These are phyloP conservation scores for Brotula barbata DNA, from an alignment of 2,797 vertebrate species.

Conservation along the genomic window DNA sequence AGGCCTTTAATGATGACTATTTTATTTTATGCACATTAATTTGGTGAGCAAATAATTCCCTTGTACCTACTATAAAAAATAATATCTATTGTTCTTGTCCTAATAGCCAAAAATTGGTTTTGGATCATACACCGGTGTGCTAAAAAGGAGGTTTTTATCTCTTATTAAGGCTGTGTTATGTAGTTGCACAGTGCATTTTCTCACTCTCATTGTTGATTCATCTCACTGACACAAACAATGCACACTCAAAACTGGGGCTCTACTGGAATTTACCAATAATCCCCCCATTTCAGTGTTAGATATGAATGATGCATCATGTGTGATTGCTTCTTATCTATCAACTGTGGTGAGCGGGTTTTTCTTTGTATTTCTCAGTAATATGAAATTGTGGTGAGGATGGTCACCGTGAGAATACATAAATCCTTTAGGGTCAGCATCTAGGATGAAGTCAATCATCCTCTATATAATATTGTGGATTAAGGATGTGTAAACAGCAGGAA, in stretches of 20 bases:
- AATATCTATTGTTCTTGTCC: too few relatives aligned
- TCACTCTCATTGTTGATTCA: not conserved
- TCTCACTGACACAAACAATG: not conserved
- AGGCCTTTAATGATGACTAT: conserved; percentile 15
- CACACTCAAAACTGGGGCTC: not conserved
- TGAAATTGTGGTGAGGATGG: not conserved
- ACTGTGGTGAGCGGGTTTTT: not conserved
- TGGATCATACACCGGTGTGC: too few relatives aligned
- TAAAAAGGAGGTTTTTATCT: not conserved
- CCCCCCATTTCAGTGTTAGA: not conserved
- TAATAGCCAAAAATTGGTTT: too few relatives aligned
- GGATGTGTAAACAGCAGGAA: conserved; percentile 1
- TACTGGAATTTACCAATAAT: not conserved
- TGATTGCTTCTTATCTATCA: not conserved
- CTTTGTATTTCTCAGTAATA: not conserved
- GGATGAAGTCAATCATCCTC: not conserved
- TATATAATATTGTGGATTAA: not conserved
- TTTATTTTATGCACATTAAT: too few relatives aligned
- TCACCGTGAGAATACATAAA: too few relatives aligned
- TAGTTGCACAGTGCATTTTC: not conserved
- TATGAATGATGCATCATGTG: not conserved
- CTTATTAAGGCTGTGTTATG: not conserved
- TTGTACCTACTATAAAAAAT: too few relatives aligned
- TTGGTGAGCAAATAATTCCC: too few relatives aligned
- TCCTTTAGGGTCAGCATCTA: not conserved